phyloP scores from a whole-genome alignment of 2,888 invertebrate species.

The Muscina levida region DNA sequence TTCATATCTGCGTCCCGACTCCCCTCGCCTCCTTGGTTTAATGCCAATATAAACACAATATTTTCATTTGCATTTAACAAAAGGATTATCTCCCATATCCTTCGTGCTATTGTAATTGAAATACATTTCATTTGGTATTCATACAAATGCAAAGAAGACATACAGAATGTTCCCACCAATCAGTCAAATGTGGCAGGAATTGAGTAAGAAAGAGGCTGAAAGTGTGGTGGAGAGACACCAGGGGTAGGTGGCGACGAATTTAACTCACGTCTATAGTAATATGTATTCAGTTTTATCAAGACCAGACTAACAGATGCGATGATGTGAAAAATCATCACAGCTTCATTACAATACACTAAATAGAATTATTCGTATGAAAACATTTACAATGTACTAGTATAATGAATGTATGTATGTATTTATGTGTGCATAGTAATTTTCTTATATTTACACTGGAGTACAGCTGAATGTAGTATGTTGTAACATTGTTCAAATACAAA shows the following conservation, averaged over 20 bases:
- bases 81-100: slow-evolving; percentile 20
- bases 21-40: not conserved
- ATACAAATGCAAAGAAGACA: not conserved
- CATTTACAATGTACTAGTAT: slow-evolving; percentile 24
- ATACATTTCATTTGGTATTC: slow-evolving; percentile 29
- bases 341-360: slow-evolving; percentile 25
- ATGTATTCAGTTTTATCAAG: not conserved
- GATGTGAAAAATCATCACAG: slow-evolving; percentile 8
- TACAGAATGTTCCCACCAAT: not conserved
- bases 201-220: too few species aligned
- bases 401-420: too few species aligned
- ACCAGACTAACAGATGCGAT: not conserved
- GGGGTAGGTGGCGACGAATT: not conserved
- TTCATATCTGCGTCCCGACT: not conserved
- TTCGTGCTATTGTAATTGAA: slow-evolving; percentile 25
- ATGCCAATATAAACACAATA: not conserved
- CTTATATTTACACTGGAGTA: not conserved
- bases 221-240: not conserved
- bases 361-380: slow-evolving; percentile 31
- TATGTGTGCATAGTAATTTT: slow-evolving; percentile 8
- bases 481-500: too few species aligned
- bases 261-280: not conserved
- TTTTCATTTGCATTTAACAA: slow-evolving; percentile 17
- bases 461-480: not conserved
- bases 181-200: not conserved